Evolutionary conservation across 1,140 invertebrate species (phyloP).

Genomic region (Melitaea cinxia): DNA sequence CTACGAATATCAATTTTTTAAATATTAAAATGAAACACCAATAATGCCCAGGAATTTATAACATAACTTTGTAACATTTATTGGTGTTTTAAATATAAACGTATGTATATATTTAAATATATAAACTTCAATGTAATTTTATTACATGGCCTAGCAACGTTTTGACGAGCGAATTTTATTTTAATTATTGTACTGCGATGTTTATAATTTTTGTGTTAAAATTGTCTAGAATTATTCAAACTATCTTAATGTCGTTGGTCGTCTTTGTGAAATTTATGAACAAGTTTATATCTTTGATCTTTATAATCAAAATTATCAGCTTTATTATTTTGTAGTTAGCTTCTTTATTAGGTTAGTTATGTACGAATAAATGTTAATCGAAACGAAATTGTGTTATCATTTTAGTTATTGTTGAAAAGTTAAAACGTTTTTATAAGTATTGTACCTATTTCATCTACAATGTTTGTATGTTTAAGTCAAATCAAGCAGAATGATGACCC

Average conservation of each 20-base stretch:
- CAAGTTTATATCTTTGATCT: constrained; percentile 12
- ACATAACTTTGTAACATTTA: too few relatives aligned
- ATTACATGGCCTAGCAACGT: constrained; percentile 1
- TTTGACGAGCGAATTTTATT: not conserved
- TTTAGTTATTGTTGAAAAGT: too few relatives aligned
- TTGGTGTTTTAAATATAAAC: too few relatives aligned
- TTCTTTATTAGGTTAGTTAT: constrained; percentile 62
- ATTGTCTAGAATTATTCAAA: constrained; percentile 3
- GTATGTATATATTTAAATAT: too few relatives aligned
- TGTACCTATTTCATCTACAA: too few relatives aligned
- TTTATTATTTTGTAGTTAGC: constrained; percentile 60
- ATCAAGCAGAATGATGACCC: too few relatives aligned
- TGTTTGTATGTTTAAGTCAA: too few relatives aligned
- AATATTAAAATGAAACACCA: not conserved
- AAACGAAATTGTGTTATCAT: constrained; percentile 30
- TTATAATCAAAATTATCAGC: constrained; percentile 34
- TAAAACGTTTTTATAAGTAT: too few relatives aligned
- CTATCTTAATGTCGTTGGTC: constrained; percentile 13
- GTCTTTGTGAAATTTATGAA: not conserved
- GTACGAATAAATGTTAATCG: constrained; percentile 70
- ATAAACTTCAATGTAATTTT: too few relatives aligned
- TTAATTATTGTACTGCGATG: constrained; percentile 1
- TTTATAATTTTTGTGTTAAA: not conserved
- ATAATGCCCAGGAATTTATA: too few relatives aligned
- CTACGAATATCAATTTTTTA: not conserved